These are phyloP conservation scores for Ophioninae sp. DNA, from an alignment of 2,888 invertebrate species.

Conservation along the genomic window DNA sequence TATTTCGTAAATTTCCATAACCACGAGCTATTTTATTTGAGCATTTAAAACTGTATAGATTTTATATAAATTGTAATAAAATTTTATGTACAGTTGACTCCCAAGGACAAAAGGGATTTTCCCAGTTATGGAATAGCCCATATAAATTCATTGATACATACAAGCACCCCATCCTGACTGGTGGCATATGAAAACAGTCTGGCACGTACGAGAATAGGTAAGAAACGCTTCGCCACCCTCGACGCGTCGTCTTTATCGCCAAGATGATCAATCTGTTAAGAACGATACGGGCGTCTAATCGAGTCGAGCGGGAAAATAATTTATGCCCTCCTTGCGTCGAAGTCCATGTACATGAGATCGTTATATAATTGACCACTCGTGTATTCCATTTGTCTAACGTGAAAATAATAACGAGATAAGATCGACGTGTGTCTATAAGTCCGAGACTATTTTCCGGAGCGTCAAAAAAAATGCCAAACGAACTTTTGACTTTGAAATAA, in stretches of 20 bases:
- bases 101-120: background rate
- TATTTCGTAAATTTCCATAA: no score
- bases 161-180: slow-evolving; percentile 5
- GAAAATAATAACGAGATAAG: slow-evolving; percentile 30
- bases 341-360: slow-evolving; percentile 11
- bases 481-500: background rate
- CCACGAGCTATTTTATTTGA: no score
- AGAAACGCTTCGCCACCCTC: slow-evolving; percentile 55
- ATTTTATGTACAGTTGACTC: slow-evolving; percentile 6
- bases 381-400: slow-evolving; percentile 38
- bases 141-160: slow-evolving; percentile 8
- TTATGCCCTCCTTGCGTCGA: slow-evolving; percentile 11
- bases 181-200: slow-evolving; percentile 40
- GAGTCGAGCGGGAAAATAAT: slow-evolving; percentile 40
- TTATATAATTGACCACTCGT: slow-evolving; percentile 35
- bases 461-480: background rate
- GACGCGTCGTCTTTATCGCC: slow-evolving; percentile 48
- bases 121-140: slow-evolving; percentile 6
- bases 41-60: no score
- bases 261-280: slow-evolving; percentile 36
- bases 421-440: slow-evolving; percentile 20
- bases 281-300: slow-evolving; percentile 37
- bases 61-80: background rate
- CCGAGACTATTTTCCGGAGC: background rate
- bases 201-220: background rate